Evolutionary conservation across 2,888 invertebrate genomes (phyloP), one percentile per base, ranked within the genome.

Genomic region (Eupeodes luniger): DNA sequence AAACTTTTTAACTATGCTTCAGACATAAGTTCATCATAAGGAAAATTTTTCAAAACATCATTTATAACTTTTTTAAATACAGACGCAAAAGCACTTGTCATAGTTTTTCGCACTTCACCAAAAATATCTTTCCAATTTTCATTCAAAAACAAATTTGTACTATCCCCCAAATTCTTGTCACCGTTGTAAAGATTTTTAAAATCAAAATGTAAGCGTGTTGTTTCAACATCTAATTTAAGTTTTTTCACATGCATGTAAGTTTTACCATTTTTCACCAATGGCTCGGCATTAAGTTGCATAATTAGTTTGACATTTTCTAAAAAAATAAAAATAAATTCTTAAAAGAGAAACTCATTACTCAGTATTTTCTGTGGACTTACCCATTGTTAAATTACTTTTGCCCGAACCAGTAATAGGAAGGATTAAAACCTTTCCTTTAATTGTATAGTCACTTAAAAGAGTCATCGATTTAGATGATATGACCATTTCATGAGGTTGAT

Each of bases 181-280:
- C 94, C 94, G 81, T 94, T 93, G 89, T 94, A 94, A 2, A 94
- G 90, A 90, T 94, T 94, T 14, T 90, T 91, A 16, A 94, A 92
- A 61, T 91, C 78, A 49, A 91, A 89, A 44, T 90, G 81, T 19
- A 93, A 81, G 9, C 89, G 62, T 4, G 80, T 72, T 0, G 90
- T 89, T 0, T 89, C 77, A 7, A 89, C 27, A 27, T 70, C 69
- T 0, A 90, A 12, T 7, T 79, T 82, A 0, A 90, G 4, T n/a
- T 90, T 53, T 1, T 90, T 89, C 0, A 91, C 75, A 9, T 84
- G 72, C 90, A 91, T 89, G 62, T 89, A 90, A 0, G 87, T 89
- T 40, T 69, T 81, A 6, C 89, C 91, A 61, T 90, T 74, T 78
- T 90, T 90, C 7, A 83, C 81, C 5, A 84, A 7, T 12, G 90